Evolutionary conservation across 92 coral and sea anemone genomes (phyloP).

Genomic region (Umimayanthus chanpuru): DNA sequence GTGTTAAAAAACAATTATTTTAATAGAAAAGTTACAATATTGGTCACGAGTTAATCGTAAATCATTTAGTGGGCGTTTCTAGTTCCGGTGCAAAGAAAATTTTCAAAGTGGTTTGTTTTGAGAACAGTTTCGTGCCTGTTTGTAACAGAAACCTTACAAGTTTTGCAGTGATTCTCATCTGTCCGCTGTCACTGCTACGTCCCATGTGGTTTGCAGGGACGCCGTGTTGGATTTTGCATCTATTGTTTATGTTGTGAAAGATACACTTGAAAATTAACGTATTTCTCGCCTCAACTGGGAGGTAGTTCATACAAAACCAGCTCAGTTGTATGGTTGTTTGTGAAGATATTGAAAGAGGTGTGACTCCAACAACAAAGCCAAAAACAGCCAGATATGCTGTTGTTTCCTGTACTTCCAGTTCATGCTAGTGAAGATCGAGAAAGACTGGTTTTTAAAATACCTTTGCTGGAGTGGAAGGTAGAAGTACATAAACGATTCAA

Average conservation of each 20-base stretch:
- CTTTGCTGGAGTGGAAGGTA: background rate
- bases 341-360: background rate
- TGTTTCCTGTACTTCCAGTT: slow-evolving; percentile 12
- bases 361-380: background rate
- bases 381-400: background rate
- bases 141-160: background rate
- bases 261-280: slow-evolving; percentile 22
- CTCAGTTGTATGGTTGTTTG: background rate
- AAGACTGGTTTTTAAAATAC: background rate
- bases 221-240: slow-evolving; percentile 5
- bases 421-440: background rate
- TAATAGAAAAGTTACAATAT: background rate
- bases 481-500: background rate
- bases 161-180: background rate
- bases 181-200: background rate
- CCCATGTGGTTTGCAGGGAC: background rate
- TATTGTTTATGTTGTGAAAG: background rate
- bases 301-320: background rate
- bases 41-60: slow-evolving; percentile 1
- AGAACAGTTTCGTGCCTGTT: background rate
- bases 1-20: background rate
- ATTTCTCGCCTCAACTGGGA: slow-evolving; percentile 9
- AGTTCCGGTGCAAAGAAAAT: background rate
- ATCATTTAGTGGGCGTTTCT: slow-evolving; percentile 3
- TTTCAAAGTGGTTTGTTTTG: background rate